phyloP scores from a whole-genome alignment of 2,888 invertebrate genomes.

The Deroplatys truncata region DNA sequence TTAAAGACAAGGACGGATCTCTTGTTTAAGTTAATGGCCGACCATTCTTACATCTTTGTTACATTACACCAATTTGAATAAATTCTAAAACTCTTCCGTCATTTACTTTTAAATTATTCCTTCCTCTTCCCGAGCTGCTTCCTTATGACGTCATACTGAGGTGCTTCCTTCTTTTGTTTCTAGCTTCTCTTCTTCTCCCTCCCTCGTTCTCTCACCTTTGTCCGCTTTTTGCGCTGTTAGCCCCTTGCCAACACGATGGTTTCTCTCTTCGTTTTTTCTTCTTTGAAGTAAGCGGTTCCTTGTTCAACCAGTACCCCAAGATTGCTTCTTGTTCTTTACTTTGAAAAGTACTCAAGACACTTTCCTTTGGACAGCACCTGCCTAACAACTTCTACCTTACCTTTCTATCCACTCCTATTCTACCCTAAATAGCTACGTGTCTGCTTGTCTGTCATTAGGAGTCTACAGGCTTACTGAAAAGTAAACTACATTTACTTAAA shows the following conservation, averaged over 20 bases:
- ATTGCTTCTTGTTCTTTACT: slow-evolving; percentile 3
- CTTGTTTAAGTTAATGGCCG: not conserved
- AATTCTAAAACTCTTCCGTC: not conserved
- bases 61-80: not conserved
- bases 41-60: not conserved
- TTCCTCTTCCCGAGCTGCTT: not conserved
- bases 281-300: slow-evolving; percentile 9
- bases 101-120: not conserved
- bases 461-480: not conserved
- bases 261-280: not conserved
- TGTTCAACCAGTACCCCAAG: not conserved
- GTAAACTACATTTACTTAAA: no score
- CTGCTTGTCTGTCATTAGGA: not conserved
- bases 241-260: slow-evolving; percentile 1
- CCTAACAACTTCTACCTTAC: no score
- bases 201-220: not conserved
- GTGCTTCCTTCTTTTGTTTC: not conserved
- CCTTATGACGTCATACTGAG: not conserved
- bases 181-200: not conserved
- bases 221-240: not conserved
- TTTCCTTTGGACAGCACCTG: no score
- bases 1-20: not conserved
- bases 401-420: no score
- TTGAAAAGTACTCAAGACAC: not conserved
- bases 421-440: no score